Base-by-base conservation (phyloP, 2,797 vertebrate species). In the Echiichthys vipera region DNA sequence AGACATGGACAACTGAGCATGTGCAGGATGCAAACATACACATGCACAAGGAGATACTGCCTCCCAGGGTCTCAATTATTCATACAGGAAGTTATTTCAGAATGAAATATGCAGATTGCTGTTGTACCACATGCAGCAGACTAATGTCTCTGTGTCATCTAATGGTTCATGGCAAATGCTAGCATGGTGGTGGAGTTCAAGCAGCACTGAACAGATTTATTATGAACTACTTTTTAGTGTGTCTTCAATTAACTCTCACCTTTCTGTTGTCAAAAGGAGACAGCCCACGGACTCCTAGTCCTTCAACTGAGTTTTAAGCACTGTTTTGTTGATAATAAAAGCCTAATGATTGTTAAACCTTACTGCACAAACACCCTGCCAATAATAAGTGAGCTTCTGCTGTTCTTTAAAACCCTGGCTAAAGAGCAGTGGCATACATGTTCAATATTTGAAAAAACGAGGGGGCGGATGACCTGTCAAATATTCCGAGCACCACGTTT, bases 51-150 rank as follows among this genome's bases (percentile, higher is more conserved):
- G 51, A 80, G 37, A 68, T 29, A 34, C 56, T 73, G 47, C 65
- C 56, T 83, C 53, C 37, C 17, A 61, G 75, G 49, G 32, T 81
- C 65, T 93, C 87, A 89, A 92, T 94, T 91, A 92, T 94, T 94
- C 80, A 94, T 89, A 81, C 77, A 82, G 82, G 80, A 76, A 85
- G 79, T 80, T 59, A 87, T 88, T 84, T 87, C 90, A 90, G n/a
- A n/a, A 94, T 94, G 71, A 89, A 91, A 93, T 89, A 92, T 92
- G 89, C 85, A 90, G 81, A 88, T 81, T 77, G 76, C 75, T 77
- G 59, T 76, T 85, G 62, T 75, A 72, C 61, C 55, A 67, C 70
- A 85, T 65, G 77, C 36, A 58, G 75, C 70, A 82, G 75, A 83
- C 76, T 87, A 85, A 91, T 81, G 67, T 70, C 46, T 87, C 68